Base-by-base conservation (phyloP, 2,113 vertebrate species). In the Perognathus longimembris region DNA sequence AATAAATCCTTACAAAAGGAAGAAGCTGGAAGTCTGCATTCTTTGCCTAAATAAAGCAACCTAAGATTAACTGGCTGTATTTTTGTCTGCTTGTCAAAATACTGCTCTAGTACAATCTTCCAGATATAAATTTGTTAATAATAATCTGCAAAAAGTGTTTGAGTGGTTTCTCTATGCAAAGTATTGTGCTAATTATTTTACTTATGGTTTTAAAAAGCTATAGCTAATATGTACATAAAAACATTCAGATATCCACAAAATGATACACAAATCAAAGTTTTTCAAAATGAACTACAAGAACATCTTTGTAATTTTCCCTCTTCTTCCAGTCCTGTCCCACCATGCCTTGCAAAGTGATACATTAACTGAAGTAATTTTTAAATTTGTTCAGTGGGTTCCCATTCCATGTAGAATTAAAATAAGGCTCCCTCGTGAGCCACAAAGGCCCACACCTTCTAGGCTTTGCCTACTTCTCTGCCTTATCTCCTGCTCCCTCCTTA, bases 31-130 rank as follows among this genome's bases (percentile, higher is more conserved):
- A 54, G 2, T 73, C n/a, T 83, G 15, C 28, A 3, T n/a, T 54
- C 15, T 54, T 93, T 75, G 21, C 59, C 18, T 67, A 57, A 86
- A 91, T 34, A 81, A 74, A 75, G n/a, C 61, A 79, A 57, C 34
- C 75, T 82, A 78, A 86, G 50, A 73, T n/a, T 67, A 81, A 22
- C 4, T 73, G 66, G 10, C 20, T 63, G 8, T 1, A 79, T 20
- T 36, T 71, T 76, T 45, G 3, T 38, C 11, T 94, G 57, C 10
- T 67, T 85, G 14, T 67, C 59, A 89, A 91, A 85, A 66, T 24
- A 67, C 34, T 85, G 8, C 4, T 42, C n/a, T 77, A 36, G 30
- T 1, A 50, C n/a, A 82, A 12, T 45, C 40, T 92, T 21, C 38
- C 30, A 74, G 6, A 64, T 38, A 78, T 82, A 40, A 85, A 73